Evolutionary conservation across 2,797 vertebrate species (phyloP).

Genomic region (Cyclopterus lumpus): DNA sequence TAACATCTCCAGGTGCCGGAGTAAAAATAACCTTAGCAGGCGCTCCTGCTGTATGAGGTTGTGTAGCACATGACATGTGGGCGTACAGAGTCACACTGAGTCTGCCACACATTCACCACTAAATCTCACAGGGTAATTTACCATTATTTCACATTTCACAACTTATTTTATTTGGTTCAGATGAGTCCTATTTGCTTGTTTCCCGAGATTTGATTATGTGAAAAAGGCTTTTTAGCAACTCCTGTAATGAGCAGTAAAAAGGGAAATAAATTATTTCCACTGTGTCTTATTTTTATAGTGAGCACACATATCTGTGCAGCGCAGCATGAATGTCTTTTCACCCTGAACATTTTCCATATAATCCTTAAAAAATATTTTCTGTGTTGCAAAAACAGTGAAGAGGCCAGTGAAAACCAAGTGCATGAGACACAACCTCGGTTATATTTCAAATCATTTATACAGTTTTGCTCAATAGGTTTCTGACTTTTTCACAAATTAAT

Average conservation of each 20-base stretch:
- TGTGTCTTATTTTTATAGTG: conserved; percentile 19
- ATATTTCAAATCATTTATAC: neutral
- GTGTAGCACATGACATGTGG: conserved; percentile 82
- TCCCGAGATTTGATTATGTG: conserved; percentile 24
- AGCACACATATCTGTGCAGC: conserved; percentile 6
- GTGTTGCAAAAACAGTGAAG: neutral
- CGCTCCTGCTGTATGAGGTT: conserved; percentile 78
- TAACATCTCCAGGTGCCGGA: conserved; percentile 90
- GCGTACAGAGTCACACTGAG: conserved; percentile 82
- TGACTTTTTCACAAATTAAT: neutral
- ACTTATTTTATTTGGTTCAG: conserved; percentile 47
- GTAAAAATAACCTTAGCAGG: conserved; percentile 90
- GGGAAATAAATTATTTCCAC: conserved; percentile 27
- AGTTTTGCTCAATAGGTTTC: neutral
- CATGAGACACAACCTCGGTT: neutral
- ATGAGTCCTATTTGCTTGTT: conserved; percentile 41
- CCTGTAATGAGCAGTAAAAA: conserved; percentile 20
- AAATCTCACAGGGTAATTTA: conserved; percentile 72
- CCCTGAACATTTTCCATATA: conserved; percentile 13
- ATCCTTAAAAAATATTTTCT: conserved; percentile 5
- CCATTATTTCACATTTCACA: conserved; percentile 67
- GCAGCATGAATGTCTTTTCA: neutral
- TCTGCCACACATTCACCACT: conserved; percentile 50
- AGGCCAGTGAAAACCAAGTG: neutral
- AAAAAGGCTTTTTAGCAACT: conserved; percentile 18